A percentile compares a stretch with the other conserved stretches of the same genome.
Evolutionary conservation across 1,140 invertebrate genomes (phyloP).

Genomic region (Pseudachorutes palmiensis): DNA sequence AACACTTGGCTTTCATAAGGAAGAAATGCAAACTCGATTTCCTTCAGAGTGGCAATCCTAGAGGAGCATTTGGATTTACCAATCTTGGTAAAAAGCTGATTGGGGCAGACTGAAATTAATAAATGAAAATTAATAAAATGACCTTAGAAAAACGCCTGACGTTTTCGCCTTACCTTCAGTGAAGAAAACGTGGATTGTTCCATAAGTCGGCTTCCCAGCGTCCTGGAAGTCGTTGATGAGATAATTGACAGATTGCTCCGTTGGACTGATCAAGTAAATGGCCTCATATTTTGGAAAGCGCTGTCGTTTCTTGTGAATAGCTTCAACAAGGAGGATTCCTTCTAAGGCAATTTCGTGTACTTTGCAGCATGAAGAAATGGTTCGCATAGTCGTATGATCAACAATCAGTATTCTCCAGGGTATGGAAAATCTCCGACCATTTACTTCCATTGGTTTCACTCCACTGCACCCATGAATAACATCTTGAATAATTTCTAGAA

Average conservation of each 20-base stretch:
- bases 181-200: constrained; percentile 23
- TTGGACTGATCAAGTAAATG: constrained; percentile 31
- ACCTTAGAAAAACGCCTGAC: background rate
- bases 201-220: constrained; percentile 5
- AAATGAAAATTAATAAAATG: background rate
- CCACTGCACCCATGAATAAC: constrained; percentile 16
- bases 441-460: constrained; percentile 7
- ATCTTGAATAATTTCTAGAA: constrained; percentile 21
- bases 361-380: constrained; percentile 33
- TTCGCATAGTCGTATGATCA: constrained; percentile 25
- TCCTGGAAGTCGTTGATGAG: constrained; percentile 26
- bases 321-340: constrained; percentile 31
- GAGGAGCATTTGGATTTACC: constrained; percentile 89
- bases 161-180: constrained; percentile 26
- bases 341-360: constrained; percentile 33
- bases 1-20: constrained; percentile 99
- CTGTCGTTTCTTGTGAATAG: constrained; percentile 30
- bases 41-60: constrained; percentile 97
- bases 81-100: constrained; percentile 89
- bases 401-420: constrained; percentile 28
- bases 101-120: constrained; percentile 61
- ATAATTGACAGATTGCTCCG: constrained; percentile 18
- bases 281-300: constrained; percentile 31
- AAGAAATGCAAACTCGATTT: constrained; percentile 99
- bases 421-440: background rate